Conservation (phyloP, 2,113 vertebrate genomes). For the Xenopus borealis region DNA sequence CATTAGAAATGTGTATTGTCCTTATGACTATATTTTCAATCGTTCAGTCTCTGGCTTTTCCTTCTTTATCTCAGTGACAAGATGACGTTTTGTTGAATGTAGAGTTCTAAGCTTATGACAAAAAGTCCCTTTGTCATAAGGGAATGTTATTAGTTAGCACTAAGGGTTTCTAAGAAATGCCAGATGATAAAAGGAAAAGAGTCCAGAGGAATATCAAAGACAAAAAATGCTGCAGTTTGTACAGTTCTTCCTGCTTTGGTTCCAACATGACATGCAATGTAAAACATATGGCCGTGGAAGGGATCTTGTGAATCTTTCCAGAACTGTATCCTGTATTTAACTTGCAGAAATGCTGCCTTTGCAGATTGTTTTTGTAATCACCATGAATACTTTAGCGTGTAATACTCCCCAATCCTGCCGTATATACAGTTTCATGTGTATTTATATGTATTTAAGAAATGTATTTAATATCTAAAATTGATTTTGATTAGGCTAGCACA, state of each 20-base stretch:
- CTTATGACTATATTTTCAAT: too few relatives aligned
- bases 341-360: too few relatives aligned
- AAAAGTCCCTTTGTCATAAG: slow-evolving; percentile 2
- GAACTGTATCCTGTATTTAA: too few relatives aligned
- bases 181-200: slow-evolving; percentile 21
- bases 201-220: slow-evolving; percentile 34
- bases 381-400: too few relatives aligned
- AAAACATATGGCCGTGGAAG: slow-evolving; percentile 34
- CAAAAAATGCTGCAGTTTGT: slow-evolving; percentile 41
- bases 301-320: background rate
- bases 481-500: too few relatives aligned
- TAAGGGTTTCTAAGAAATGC: slow-evolving; percentile 9
- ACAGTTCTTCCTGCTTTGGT: slow-evolving; percentile 20
- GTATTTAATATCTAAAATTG: too few relatives aligned
- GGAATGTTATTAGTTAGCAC: slow-evolving; percentile 23
- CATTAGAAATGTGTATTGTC: too few relatives aligned
- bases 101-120: background rate
- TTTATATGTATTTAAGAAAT: too few relatives aligned
- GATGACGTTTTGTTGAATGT: slow-evolving; percentile 6
- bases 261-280: slow-evolving; percentile 32
- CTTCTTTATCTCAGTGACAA: background rate
- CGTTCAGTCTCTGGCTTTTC: too few relatives aligned
- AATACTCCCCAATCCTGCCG: too few relatives aligned
- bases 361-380: too few relatives aligned
- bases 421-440: too few relatives aligned